phyloP scores from a whole-genome alignment of 2,888 invertebrate genomes.

The Resseliella maxima region DNA sequence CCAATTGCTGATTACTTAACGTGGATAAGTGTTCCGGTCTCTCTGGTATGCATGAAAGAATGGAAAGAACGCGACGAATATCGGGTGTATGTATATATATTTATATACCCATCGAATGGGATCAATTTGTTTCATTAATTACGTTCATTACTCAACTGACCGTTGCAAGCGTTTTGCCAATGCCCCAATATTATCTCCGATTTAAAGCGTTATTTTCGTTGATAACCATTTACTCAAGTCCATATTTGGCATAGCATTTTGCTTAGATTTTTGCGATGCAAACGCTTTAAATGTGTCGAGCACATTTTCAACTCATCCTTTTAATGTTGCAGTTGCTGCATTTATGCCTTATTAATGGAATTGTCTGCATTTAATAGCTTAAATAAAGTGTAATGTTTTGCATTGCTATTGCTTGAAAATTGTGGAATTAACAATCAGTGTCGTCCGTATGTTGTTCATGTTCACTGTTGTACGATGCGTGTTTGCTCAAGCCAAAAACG shows the following conservation, averaged over 20 bases:
- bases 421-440: conserved; percentile 24
- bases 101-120: conserved; percentile 54
- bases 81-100: not conserved
- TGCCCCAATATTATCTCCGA: not conserved
- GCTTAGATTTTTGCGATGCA: conserved; percentile 19
- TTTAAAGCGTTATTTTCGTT: not conserved
- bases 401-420: not conserved
- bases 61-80: not conserved
- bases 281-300: conserved; percentile 6
- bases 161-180: conserved; percentile 41
- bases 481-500: conserved; percentile 30
- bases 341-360: conserved; percentile 48
- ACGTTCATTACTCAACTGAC: conserved; percentile 57
- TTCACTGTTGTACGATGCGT: not conserved
- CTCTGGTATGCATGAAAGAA: conserved; percentile 2
- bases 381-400: conserved; percentile 26
- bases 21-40: conserved; percentile 50
- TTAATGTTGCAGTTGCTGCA: not conserved
- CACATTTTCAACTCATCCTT: conserved; percentile 6
- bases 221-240: not conserved
- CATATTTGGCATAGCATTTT: not conserved
- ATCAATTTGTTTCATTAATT: conserved; percentile 56
- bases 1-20: conserved; percentile 48
- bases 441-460: conserved; percentile 30
- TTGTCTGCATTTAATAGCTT: conserved; percentile 41